phyloP scores from a whole-genome alignment of 2,888 invertebrate genomes.

The Furcula furcula region DNA sequence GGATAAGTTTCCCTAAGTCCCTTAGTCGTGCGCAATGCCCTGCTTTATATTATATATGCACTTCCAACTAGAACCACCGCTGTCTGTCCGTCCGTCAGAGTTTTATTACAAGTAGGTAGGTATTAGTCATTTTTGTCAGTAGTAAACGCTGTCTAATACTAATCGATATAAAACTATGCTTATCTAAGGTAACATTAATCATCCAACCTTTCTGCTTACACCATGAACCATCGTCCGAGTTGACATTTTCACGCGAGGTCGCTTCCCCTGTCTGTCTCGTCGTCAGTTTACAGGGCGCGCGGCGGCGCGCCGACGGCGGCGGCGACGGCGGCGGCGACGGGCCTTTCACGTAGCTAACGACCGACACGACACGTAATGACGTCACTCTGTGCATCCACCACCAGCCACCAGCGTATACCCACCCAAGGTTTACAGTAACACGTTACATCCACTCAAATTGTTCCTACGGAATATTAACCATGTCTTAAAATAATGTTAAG shows the following conservation, averaged over 20 bases:
- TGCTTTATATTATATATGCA: no score
- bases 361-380: slow-evolving; percentile 2
- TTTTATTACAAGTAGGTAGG: no score
- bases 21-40: no score
- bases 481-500: no score
- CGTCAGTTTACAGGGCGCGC: slow-evolving; percentile 1
- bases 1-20: no score
- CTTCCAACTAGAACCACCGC: no score
- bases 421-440: not conserved
- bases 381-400: not conserved
- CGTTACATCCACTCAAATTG: no score
- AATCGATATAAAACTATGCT: not conserved
- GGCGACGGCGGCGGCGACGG: not conserved
- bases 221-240: slow-evolving; percentile 1
- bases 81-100: no score
- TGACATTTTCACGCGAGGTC: slow-evolving; percentile 1
- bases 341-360: slow-evolving; percentile 2
- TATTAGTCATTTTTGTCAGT: no score
- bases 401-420: not conserved
- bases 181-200: slow-evolving; percentile 1
- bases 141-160: no score
- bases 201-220: not conserved
- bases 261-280: not conserved
- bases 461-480: no score
- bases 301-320: no score